Evolutionary conservation across 2,888 invertebrate genomes (phyloP), one percentile per base, ranked within the genome.

Genomic region (Aethes cnicana): DNA sequence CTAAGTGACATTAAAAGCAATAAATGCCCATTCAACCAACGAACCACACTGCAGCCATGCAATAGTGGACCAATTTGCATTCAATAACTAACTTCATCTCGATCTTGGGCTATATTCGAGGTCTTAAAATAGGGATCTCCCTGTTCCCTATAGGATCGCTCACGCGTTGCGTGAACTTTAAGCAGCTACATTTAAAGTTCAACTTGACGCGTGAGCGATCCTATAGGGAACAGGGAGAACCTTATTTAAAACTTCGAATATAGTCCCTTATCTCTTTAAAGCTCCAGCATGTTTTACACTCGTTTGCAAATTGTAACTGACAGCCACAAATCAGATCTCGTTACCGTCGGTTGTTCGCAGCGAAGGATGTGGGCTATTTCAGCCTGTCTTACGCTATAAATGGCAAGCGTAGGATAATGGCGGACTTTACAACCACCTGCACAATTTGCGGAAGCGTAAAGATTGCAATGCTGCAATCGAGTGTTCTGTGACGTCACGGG

Each of bases 251-350:
- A n/a, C n/a, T n/a, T n/a, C n/a, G n/a, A n/a, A n/a, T n/a, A n/a
- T n/a, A n/a, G n/a, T n/a, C n/a, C n/a, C n/a, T n/a, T 84, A 85
- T 85, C 84, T 61, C 64, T 49, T 63, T 61, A 59, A 63, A 74
- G 64, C 74, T 70, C 74, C 73, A 78, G 77, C 78, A 76, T 75
- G 78, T 77, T 77, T 75, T 75, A 74, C 80, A 82, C 77, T 81
- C 76, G 81, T 81, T 84, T 81, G 80, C 81, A 84, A 84, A 86
- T 84, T 84, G 78, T 72, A 78, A 78, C 74, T 75, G 82, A 78
- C 84, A 76, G 73, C 70, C 69, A 71, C 74, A 74, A 81, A 80
- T 82, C 77, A 72, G 68, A 74, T 69, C 74, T 69, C 57, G 69
- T 73, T 72, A 68, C n/a, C 61, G 64, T 59, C 57, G 64, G 60